Evolutionary conservation across 2,888 invertebrate species (phyloP).

Genomic region (Amorpha juglandis): DNA sequence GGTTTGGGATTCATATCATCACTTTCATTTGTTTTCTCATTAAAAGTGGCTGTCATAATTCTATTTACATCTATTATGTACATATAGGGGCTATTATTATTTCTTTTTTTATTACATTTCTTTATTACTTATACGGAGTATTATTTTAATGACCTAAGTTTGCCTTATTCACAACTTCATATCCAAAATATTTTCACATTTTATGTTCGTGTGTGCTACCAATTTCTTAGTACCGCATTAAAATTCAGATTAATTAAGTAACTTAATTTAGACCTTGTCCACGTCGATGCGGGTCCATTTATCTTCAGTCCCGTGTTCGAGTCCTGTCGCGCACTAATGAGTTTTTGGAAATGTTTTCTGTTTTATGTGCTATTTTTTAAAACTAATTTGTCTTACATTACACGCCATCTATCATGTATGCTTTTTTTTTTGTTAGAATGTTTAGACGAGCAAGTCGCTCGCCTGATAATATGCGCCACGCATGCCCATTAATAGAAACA

Average conservation of each 20-base stretch:
- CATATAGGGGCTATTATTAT: no score
- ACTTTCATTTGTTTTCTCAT: no score
- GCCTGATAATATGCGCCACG: no score
- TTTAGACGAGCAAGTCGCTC: no score
- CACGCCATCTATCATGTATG: neutral
- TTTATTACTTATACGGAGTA: no score
- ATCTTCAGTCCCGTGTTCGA: constrained; percentile 16
- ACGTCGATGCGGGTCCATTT: constrained; percentile 18
- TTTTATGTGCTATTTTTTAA: constrained; percentile 1
- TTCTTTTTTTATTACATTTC: no score
- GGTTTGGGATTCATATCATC: no score
- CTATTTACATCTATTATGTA: no score
- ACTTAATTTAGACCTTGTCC: constrained; percentile 18
- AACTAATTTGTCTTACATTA: no score
- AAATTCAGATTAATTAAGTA: constrained; percentile 22
- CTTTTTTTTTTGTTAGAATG: neutral
- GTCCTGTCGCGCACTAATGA: constrained; percentile 16
- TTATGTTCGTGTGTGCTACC: neutral
- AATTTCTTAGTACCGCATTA: constrained; percentile 13
- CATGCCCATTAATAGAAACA: no score
- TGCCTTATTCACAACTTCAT: neutral
- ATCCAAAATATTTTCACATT: neutral
- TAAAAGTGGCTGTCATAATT: no score
- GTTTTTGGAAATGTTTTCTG: constrained; percentile 18
- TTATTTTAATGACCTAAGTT: no score